A percentile compares a stretch with the other conserved stretches of the same genome.
Conservation (phyloP, 2,797 vertebrate genomes). For the Parambassis ranga region DNA sequence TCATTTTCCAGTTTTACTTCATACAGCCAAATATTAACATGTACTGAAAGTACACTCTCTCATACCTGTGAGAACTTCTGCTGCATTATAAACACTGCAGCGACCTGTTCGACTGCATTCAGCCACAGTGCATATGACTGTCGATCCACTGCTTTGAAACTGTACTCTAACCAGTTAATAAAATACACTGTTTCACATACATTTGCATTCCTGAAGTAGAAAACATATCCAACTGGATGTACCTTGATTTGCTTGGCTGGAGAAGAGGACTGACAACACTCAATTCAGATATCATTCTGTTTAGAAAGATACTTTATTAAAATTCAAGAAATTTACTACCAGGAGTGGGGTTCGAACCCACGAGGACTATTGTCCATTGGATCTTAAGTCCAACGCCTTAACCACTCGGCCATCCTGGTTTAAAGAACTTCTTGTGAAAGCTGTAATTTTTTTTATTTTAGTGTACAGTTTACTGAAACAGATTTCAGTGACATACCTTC, state of each 20-base stretch:
- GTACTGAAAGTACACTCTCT: not conserved
- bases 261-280: too few species aligned
- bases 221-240: not conserved
- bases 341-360: too few species aligned
- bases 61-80: not conserved
- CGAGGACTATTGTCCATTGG: too few species aligned
- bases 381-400: too few species aligned
- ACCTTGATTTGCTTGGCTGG: not conserved
- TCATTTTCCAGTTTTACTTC: not conserved
- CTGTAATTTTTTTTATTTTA: too few species aligned
- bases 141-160: conserved; percentile 7
- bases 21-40: not conserved
- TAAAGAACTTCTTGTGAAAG: too few species aligned
- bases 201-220: not conserved
- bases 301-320: too few species aligned
- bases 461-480: not conserved
- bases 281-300: too few species aligned
- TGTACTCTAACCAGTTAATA: not conserved
- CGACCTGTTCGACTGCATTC: conserved; percentile 22
- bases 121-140: not conserved
- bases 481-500: conserved; percentile 76
- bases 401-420: too few species aligned
- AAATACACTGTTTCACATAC: not conserved
- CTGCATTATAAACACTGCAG: not conserved
- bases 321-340: too few species aligned